Conservation (phyloP, 1,140 invertebrate species). For the Pseudomyrmex flavicornis region DNA sequence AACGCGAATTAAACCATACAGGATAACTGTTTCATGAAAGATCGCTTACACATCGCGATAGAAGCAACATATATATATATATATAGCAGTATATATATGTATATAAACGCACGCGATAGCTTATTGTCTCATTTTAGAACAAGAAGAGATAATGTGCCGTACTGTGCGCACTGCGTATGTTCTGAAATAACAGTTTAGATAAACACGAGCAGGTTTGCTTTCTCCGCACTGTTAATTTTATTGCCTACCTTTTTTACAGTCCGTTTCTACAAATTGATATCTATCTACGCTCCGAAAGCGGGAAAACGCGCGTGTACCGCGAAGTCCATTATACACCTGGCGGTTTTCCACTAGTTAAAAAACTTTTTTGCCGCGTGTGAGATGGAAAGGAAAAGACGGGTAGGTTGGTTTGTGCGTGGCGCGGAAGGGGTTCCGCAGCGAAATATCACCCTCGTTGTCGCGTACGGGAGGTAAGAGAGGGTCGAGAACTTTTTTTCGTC, state of each 20-base stretch:
- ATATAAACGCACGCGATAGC: background rate
- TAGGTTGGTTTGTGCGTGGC: conserved; percentile 20
- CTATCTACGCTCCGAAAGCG: background rate
- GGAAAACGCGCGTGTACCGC: conserved; percentile 28
- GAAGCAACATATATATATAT: background rate
- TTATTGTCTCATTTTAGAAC: background rate
- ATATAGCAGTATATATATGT: too few species aligned
- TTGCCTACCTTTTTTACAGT: conserved; percentile 26
- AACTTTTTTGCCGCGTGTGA: background rate
- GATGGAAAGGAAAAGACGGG: background rate
- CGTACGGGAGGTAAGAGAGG: background rate
- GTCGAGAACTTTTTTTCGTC: conserved; percentile 25
- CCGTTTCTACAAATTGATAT: conserved; percentile 36
- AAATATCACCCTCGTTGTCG: conserved; percentile 30
- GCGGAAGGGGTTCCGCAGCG: conserved; percentile 14
- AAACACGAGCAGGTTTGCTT: background rate
- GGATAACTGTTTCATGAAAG: background rate
- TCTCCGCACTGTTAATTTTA: conserved; percentile 43
- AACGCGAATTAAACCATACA: background rate
- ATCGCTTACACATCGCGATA: background rate
- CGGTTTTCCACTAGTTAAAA: conserved; percentile 21
- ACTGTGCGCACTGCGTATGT: background rate
- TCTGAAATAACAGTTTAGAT: background rate
- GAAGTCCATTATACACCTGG: conserved; percentile 41
- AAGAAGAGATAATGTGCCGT: background rate